phyloP scores from a whole-genome alignment of 2,888 invertebrate species.

The Synergus itoensis region DNA sequence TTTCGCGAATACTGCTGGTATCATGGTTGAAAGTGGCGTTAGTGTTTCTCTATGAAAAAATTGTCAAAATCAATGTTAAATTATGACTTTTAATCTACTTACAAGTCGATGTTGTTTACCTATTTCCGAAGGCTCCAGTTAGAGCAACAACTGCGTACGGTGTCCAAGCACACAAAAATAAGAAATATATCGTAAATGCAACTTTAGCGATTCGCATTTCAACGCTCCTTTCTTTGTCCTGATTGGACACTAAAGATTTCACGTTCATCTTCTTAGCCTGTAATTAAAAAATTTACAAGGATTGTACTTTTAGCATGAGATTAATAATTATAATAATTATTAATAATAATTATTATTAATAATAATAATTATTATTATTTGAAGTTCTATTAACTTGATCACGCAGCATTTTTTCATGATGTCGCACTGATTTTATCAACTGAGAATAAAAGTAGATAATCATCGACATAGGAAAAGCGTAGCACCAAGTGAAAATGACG shows the following conservation, averaged over 20 bases:
- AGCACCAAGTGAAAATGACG: slow-evolving; percentile 88
- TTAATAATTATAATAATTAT: too few relatives aligned
- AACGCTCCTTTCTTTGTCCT: slow-evolving; percentile 85
- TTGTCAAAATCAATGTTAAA: neutral
- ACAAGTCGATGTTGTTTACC: slow-evolving; percentile 60
- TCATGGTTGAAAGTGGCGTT: slow-evolving; percentile 84
- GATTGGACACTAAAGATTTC: slow-evolving; percentile 88
- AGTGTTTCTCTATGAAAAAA: slow-evolving; percentile 72
- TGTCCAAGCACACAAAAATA: slow-evolving; percentile 93
- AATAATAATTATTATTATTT: neutral
- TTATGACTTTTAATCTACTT: neutral
- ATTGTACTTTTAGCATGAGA: neutral
- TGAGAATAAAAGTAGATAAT: slow-evolving; percentile 92
- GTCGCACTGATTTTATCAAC: slow-evolving; percentile 92
- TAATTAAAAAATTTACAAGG: neutral
- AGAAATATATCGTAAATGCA: slow-evolving; percentile 91
- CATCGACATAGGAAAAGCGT: slow-evolving; percentile 87
- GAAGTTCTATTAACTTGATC: slow-evolving; percentile 79
- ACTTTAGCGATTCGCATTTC: slow-evolving; percentile 93
- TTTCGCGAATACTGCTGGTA: slow-evolving; percentile 92
- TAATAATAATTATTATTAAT: too few relatives aligned
- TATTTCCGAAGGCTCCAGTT: slow-evolving; percentile 90
- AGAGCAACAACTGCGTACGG: slow-evolving; percentile 92
- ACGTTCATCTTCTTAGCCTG: slow-evolving; percentile 95
- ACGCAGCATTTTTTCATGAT: slow-evolving; percentile 89